phyloP scores from a whole-genome alignment of 2,797 vertebrate genomes.

The Polyboroides typus region DNA sequence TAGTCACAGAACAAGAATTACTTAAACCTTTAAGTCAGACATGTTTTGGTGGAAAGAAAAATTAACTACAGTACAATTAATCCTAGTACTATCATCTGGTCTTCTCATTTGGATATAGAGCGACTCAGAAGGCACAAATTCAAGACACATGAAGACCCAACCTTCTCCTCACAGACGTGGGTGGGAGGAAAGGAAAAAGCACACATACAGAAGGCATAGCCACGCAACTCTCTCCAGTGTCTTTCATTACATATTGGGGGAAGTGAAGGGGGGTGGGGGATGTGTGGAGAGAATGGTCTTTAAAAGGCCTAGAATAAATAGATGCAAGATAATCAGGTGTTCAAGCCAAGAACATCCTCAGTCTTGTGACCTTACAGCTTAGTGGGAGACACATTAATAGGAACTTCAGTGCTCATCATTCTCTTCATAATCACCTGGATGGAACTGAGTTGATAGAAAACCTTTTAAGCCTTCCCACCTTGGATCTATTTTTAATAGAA shows the following conservation, averaged over 20 bases:
- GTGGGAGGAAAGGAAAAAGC: not conserved
- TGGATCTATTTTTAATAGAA: not conserved
- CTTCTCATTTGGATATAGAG: not conserved
- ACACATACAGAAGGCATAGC: not conserved
- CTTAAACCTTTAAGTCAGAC: not conserved
- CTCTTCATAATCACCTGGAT: not conserved
- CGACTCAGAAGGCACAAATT: not conserved
- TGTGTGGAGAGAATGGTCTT: not conserved
- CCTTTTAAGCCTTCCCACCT: not conserved
- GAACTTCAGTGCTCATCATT: not conserved
- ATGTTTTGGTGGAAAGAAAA: not conserved
- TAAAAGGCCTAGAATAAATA: not conserved
- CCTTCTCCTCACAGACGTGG: not conserved
- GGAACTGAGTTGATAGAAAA: not conserved
- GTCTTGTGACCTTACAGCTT: not conserved
- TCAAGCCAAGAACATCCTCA: not conserved
- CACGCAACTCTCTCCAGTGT: not conserved
- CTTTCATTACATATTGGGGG: not conserved
- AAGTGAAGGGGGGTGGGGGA: accelerated
- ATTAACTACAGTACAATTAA: not conserved
- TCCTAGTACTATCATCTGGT: not conserved
- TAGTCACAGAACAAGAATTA: not conserved
- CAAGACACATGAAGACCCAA: not conserved
- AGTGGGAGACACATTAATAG: not conserved
- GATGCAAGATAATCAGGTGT: not conserved